phyloP scores from a whole-genome alignment of 2,113 vertebrate species.

The Elanus axillaris region DNA sequence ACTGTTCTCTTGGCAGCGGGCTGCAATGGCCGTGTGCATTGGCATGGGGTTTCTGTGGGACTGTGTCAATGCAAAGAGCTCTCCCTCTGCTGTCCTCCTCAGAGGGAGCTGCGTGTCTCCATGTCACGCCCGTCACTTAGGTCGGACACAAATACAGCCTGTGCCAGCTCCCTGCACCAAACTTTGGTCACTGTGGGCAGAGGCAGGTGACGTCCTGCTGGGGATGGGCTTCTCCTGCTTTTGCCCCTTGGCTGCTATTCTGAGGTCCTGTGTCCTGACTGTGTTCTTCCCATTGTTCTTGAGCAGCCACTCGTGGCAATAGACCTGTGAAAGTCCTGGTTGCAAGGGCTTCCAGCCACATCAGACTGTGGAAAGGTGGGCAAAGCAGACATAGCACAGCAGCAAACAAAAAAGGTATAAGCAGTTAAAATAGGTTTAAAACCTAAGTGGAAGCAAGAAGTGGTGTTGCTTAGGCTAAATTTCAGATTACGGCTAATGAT shows the following conservation, averaged over 20 bases:
- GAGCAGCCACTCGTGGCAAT: background rate
- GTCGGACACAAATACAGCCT: background rate
- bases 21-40: accelerated
- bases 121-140: accelerated
- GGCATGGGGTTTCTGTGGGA: background rate
- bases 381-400: background rate
- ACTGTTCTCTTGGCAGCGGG: background rate
- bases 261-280: background rate
- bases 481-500: background rate
- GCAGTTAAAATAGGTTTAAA: background rate
- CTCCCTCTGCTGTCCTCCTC: background rate
- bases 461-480: background rate
- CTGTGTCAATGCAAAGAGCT: background rate
- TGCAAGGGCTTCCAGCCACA: background rate
- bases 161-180: background rate
- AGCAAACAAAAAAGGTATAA: background rate
- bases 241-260: background rate
- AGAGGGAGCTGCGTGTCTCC: background rate
- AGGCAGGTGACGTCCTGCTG: background rate
- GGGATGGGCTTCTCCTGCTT: background rate
- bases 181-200: background rate
- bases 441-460: background rate
- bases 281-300: background rate
- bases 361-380: background rate
- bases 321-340: background rate